Evolutionary conservation across 2,797 vertebrate genomes (phyloP).

Genomic region (Tarsius wallacei): DNA sequence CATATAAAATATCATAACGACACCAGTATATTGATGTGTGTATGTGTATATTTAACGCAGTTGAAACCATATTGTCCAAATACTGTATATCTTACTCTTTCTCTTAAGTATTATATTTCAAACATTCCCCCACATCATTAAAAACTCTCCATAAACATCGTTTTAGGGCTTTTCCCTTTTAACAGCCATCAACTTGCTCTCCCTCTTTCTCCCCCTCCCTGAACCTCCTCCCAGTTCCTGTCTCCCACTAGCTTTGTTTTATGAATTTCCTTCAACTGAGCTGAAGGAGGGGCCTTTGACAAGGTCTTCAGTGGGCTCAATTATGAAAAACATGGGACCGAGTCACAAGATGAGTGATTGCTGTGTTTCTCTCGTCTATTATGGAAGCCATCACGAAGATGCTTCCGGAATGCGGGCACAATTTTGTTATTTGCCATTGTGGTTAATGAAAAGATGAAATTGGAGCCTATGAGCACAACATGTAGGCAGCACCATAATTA

Average conservation of each 20-base stretch:
- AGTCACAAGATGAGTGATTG: constrained; percentile 69
- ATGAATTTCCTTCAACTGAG: constrained; percentile 50
- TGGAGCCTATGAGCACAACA: constrained; percentile 71
- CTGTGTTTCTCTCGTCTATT: constrained; percentile 59
- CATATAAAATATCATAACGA: background rate
- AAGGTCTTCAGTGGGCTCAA: constrained; percentile 44
- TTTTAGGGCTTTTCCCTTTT: constrained; percentile 9
- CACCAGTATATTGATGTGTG: background rate
- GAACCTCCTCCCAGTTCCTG: background rate
- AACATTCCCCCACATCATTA: constrained; percentile 15
- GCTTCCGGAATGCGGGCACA: constrained; percentile 65
- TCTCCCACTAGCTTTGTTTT: constrained; percentile 51
- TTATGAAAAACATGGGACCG: constrained; percentile 57
- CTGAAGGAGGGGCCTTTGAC: constrained; percentile 53
- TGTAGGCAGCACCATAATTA: constrained; percentile 84
- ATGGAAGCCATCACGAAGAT: background rate
- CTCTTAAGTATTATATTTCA: background rate
- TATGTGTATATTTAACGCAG: background rate
- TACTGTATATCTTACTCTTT: background rate
- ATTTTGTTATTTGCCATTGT: constrained; percentile 77
- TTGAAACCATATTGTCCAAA: background rate
- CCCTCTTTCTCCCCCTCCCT: background rate
- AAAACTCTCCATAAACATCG: constrained; percentile 50
- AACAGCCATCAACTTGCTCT: background rate
- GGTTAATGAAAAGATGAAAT: constrained; percentile 87